phyloP scores from a whole-genome alignment of 23 tunicate genomes.

The Botrylloides violaceus region DNA sequence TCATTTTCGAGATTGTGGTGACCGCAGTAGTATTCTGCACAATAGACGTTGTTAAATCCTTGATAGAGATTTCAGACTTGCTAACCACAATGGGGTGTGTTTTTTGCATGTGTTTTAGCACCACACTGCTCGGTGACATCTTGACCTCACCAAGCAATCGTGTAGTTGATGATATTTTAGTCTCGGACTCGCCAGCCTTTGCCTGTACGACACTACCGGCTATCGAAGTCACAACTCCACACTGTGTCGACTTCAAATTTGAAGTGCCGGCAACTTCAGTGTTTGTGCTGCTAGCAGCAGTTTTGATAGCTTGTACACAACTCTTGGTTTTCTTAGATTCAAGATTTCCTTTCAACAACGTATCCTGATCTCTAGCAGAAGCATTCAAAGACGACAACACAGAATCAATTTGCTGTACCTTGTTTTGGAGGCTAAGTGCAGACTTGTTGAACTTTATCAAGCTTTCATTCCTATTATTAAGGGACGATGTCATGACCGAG shows the following conservation, averaged over 20 bases:
- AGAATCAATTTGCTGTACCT: conserved; percentile 20
- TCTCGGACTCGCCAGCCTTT: neutral
- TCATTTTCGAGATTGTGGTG: neutral
- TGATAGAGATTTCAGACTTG: neutral
- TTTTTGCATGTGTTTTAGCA: neutral
- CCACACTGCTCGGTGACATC: neutral
- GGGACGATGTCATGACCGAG: neutral
- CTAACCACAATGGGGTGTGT: too few species aligned
- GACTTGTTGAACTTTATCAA: neutral
- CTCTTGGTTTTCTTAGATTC: neutral
- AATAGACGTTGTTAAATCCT: neutral
- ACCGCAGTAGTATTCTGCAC: neutral
- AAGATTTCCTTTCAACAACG: too few species aligned
- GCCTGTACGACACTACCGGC: neutral
- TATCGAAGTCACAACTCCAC: neutral
- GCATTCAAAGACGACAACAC: conserved; percentile 15
- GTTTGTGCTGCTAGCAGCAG: neutral
- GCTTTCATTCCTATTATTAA: neutral
- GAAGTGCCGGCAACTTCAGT: neutral
- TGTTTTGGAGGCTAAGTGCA: conserved; percentile 9
- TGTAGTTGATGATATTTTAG: neutral
- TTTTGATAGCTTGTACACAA: neutral
- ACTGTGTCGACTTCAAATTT: too few species aligned
- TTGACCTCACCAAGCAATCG: neutral
- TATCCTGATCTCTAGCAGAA: neutral